Conservation (phyloP, 2,888 invertebrate species). For the Mycalesis mineus region DNA sequence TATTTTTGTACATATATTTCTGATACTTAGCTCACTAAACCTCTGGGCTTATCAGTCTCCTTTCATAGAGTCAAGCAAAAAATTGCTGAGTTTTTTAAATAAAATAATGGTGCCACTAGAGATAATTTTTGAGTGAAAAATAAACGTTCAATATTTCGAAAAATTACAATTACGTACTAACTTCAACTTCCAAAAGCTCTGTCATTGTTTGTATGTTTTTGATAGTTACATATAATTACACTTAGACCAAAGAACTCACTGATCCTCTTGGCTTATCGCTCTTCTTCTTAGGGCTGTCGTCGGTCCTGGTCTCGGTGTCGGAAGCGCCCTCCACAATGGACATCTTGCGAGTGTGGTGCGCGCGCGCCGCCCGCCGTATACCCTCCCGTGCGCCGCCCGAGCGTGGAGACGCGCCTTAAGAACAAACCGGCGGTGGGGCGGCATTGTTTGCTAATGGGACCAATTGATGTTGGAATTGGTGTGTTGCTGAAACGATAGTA, state of each 20-base stretch:
- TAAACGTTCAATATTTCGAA: too few species aligned
- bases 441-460: slow-evolving; percentile 24
- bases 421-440: slow-evolving; percentile 34
- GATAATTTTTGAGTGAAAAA: too few species aligned
- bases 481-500: not conserved
- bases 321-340: slow-evolving; percentile 70
- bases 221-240: too few species aligned
- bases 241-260: slow-evolving; percentile 32
- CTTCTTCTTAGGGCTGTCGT: slow-evolving; percentile 34
- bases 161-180: too few species aligned
- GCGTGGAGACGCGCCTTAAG: slow-evolving; percentile 59
- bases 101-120: too few species aligned
- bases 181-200: too few species aligned
- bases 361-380: slow-evolving; percentile 50
- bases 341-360: slow-evolving; percentile 62
- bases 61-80: too few species aligned
- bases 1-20: too few species aligned
- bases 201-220: too few species aligned
- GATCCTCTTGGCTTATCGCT: slow-evolving; percentile 35
- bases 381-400: slow-evolving; percentile 52
- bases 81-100: too few species aligned
- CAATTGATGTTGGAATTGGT: slow-evolving; percentile 7
- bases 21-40: too few species aligned
- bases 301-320: slow-evolving; percentile 55
- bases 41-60: too few species aligned